A percentile compares a stretch with the other conserved stretches of the same genome.
These are phyloP conservation scores for Microctonus brassicae DNA, from an alignment of 2,888 invertebrate genomes.

Conservation along the genomic window DNA sequence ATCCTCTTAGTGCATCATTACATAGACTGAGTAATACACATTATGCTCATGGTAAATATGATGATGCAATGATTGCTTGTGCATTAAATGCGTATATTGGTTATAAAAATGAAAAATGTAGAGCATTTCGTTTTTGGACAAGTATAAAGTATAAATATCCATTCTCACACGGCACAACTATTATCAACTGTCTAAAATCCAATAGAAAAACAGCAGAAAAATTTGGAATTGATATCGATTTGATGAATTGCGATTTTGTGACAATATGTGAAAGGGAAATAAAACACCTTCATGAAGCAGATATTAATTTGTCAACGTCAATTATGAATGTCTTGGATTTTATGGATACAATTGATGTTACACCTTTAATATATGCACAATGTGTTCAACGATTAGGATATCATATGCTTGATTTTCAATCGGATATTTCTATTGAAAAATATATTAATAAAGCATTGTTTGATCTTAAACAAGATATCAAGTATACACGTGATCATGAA, in stretches of 20 bases:
- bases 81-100: conserved; percentile 58
- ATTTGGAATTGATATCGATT: conserved; percentile 48
- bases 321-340: conserved; percentile 53
- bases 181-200: conserved; percentile 52
- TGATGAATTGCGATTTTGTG: conserved; percentile 51
- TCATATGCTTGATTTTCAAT: conserved; percentile 51
- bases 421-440: conserved; percentile 39
- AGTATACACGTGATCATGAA: conserved; percentile 15
- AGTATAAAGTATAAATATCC: conserved; percentile 53
- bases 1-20: conserved; percentile 45
- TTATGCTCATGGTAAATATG: conserved; percentile 48
- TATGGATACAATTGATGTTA: conserved; percentile 47
- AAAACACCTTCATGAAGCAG: conserved; percentile 47
- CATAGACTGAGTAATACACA: conserved; percentile 51
- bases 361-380: conserved; percentile 48
- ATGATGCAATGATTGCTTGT: conserved; percentile 55
- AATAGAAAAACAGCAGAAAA: conserved; percentile 47
- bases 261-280: conserved; percentile 57
- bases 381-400: conserved; percentile 55
- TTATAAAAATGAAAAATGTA: conserved; percentile 48
- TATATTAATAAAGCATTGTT: conserved; percentile 46
- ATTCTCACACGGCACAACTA: conserved; percentile 34
- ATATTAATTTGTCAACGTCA: conserved; percentile 48
- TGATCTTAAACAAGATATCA: conserved; percentile 42
- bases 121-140: conserved; percentile 60